These are phyloP conservation scores for Stenotaenia linearis DNA, from an alignment of 2,888 invertebrate genomes.

Conservation along the genomic window DNA sequence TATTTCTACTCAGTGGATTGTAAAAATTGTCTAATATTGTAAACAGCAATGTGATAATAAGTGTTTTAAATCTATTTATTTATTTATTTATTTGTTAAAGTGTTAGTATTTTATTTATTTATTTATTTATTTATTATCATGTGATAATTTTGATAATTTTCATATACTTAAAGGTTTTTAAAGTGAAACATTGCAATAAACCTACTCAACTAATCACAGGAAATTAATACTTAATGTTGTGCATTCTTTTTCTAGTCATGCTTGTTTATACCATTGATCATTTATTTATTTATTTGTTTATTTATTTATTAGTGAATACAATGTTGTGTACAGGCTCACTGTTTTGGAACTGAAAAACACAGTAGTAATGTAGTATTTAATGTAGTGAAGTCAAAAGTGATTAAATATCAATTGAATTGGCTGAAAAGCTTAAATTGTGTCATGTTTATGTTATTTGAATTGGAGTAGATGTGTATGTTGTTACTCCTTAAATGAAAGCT, in stretches of 20 bases:
- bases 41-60: background rate
- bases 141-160: background rate
- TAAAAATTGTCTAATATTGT: conserved; percentile 8
- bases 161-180: background rate
- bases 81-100: background rate
- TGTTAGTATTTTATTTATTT: background rate
- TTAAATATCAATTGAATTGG: background rate
- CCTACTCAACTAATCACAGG: background rate
- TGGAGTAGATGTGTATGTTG: too few species aligned
- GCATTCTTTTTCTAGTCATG: too few species aligned
- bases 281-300: background rate
- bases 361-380: background rate
- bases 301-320: background rate
- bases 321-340: background rate
- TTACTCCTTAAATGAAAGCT: too few species aligned
- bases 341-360: background rate
- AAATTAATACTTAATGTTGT: background rate
- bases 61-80: background rate
- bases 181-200: background rate
- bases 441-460: too few species aligned
- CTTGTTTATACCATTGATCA: background rate
- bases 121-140: background rate
- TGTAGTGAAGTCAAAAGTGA: background rate
- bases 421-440: too few species aligned
- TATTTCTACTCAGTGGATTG: conserved; percentile 2